Evolutionary conservation across 2,888 invertebrate species (phyloP).

Genomic region (Megalurothrips usitatus): DNA sequence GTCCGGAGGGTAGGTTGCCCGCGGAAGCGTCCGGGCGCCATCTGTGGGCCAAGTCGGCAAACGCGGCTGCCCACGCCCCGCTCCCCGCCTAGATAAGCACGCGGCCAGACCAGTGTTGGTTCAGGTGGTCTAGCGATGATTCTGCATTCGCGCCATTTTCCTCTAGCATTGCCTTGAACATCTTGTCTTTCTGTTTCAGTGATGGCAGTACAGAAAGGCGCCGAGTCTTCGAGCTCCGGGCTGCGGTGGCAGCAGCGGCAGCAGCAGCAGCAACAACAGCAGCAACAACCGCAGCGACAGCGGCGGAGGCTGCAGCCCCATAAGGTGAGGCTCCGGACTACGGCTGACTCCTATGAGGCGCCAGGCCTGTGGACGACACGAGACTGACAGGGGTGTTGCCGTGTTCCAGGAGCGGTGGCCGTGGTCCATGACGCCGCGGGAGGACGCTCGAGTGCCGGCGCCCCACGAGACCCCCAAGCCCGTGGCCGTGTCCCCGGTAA

Average conservation of each 20-base stretch:
- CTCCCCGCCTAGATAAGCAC: neutral
- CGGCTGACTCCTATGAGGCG: neutral
- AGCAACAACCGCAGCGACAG: neutral
- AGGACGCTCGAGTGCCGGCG: neutral
- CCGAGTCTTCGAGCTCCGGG: neutral
- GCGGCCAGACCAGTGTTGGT: no score
- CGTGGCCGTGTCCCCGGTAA: neutral
- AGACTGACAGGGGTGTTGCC: neutral
- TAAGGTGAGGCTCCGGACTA: neutral
- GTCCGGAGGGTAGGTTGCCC: neutral
- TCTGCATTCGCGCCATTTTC: no score
- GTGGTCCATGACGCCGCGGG: neutral
- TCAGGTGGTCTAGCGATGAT: no score
- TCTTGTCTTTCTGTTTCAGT: neutral
- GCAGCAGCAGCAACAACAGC: neutral
- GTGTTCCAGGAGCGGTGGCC: neutral
- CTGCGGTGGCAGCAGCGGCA: neutral
- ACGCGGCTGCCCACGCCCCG: neutral
- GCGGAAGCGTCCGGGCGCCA: neutral
- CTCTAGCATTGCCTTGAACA: neutral
- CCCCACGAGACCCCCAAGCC: neutral
- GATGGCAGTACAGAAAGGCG: neutral
- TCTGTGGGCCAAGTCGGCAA: neutral
- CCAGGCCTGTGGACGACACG: neutral
- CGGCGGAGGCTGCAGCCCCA: slow-evolving; percentile 1